phyloP scores from a whole-genome alignment of 1,140 invertebrate genomes.

The Subanguina moxae region DNA sequence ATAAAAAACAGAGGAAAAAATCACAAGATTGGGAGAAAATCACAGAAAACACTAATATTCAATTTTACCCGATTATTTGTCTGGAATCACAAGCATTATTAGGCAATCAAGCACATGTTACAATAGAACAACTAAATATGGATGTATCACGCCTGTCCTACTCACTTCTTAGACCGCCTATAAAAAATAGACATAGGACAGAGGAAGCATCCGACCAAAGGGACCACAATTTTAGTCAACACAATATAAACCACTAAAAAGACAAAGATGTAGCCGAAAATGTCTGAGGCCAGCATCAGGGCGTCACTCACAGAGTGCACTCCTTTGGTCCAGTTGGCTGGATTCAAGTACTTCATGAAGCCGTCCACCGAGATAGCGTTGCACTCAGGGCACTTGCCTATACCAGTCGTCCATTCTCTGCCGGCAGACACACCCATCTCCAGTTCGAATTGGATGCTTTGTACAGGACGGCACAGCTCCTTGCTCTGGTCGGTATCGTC shows the following conservation, averaged over 20 bases:
- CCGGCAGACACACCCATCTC: constrained; percentile 30
- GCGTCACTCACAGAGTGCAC: constrained; percentile 39
- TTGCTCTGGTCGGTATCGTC: constrained; percentile 25
- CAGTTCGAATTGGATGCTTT: constrained; percentile 38
- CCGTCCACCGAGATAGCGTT: constrained; percentile 39
- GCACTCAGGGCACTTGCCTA: constrained; percentile 36
- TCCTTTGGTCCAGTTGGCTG: constrained; percentile 42
- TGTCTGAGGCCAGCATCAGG: constrained; percentile 38
- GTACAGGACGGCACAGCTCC: constrained; percentile 41
- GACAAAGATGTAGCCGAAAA: constrained; percentile 34
- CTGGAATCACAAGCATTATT: no score
- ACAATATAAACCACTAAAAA: constrained; percentile 40
- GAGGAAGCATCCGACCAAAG: constrained; percentile 40
- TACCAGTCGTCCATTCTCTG: constrained; percentile 38
- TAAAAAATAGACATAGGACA: constrained; percentile 25
- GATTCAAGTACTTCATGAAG: constrained; percentile 47
- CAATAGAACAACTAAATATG: no score
- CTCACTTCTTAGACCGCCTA: constrained; percentile 13
- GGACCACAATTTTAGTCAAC: constrained; percentile 40
- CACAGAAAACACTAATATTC: no score
- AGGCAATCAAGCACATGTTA: no score
- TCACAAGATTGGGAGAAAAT: no score
- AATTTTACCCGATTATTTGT: no score
- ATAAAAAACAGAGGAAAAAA: no score
- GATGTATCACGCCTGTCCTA: background rate